These are phyloP conservation scores for Holothuria glaberrima DNA, from an alignment of 35 echinoderm and acorn worm genomes.

Conservation along the genomic window DNA sequence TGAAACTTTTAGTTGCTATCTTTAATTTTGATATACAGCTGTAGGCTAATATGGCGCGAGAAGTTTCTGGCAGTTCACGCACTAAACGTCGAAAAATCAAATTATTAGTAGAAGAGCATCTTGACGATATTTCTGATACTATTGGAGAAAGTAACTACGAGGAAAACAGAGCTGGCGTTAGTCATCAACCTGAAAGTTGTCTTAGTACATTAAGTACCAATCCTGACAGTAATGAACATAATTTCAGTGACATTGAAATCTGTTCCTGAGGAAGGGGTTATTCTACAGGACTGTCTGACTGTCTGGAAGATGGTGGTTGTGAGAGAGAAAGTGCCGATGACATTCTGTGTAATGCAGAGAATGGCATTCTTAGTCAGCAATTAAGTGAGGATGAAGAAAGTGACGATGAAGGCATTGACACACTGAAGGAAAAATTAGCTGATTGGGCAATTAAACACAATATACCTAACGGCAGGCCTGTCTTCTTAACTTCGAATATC, in stretches of 20 bases:
- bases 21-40: too few relatives aligned
- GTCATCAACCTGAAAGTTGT: background rate
- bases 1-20: too few relatives aligned
- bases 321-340: background rate
- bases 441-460: constrained; percentile 1
- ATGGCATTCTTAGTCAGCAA: background rate
- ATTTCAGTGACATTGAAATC: constrained; percentile 2
- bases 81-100: constrained; percentile 12
- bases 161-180: constrained; percentile 4
- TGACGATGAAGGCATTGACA: constrained; percentile 18
- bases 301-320: constrained; percentile 15
- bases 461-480: too few relatives aligned
- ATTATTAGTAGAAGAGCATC: constrained; percentile 22
- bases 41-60: background rate
- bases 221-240: background rate
- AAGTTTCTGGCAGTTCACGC: constrained; percentile 27
- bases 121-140: constrained; percentile 6
- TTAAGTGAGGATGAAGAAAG: background rate
- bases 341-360: background rate
- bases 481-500: background rate
- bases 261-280: background rate
- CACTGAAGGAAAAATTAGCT: constrained; percentile 31
- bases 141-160: constrained; percentile 18
- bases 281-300: background rate
- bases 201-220: constrained; percentile 7